Percentiles rank a stretch among this genome's conserved stretches.
phyloP scores from a whole-genome alignment of 1,140 invertebrate species.

The Ephestia elutella region DNA sequence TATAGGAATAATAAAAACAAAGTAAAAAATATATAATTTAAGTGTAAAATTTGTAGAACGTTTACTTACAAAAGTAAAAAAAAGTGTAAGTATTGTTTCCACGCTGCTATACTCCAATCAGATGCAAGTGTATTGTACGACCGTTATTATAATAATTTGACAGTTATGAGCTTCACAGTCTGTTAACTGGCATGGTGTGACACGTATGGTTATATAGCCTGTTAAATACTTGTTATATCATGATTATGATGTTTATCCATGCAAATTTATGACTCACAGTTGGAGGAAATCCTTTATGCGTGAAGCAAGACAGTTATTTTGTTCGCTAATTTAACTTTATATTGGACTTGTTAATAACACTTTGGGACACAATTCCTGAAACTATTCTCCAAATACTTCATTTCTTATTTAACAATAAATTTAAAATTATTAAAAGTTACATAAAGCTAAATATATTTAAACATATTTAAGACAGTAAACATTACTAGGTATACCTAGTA shows the following conservation, averaged over 20 bases:
- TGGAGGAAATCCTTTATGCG: background rate
- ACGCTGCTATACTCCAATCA: background rate
- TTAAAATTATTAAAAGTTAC: no score
- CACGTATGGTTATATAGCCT: background rate
- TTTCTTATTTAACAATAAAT: no score
- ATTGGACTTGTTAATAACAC: no score
- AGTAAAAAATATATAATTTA: no score
- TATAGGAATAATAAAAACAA: no score
- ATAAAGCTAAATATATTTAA: no score
- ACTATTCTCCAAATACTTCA: no score
- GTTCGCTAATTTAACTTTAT: background rate
- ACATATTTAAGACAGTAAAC: no score
- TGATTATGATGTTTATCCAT: constrained; percentile 3
- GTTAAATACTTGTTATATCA: constrained; percentile 1
- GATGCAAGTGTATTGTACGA: background rate
- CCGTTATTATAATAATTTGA: background rate
- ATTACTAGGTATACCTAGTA: no score
- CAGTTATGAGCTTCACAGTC: background rate
- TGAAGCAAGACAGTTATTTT: background rate
- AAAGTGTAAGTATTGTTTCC: background rate
- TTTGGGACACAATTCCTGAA: no score
- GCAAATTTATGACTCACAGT: background rate
- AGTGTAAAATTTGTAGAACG: background rate
- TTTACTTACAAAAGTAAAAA: no score
- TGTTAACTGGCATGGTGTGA: background rate